Evolutionary conservation across 2,797 vertebrate genomes (phyloP), one percentile per base, ranked within the genome.

Genomic region (Lithobates sylvaticus): DNA sequence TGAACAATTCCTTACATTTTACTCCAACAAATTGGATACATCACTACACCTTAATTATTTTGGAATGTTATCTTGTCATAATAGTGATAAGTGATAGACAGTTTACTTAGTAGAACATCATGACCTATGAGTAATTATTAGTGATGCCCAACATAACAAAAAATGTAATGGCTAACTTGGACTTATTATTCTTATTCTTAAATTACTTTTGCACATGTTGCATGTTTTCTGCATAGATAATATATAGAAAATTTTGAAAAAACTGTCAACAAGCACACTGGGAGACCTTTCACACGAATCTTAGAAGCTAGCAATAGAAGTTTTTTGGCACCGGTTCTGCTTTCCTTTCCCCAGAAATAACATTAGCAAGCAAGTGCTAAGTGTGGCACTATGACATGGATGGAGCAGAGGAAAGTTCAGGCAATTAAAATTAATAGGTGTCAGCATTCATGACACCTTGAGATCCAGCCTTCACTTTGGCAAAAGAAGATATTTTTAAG

Each of bases 341-440:
- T 76, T 81, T 47, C 26, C 54, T 44, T 83, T 67, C 75, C 81
- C 85, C 75, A 86, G 64, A 87, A 87, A 87, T 87, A 87, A 77
- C 58, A 82, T 77, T 86, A 78, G 75, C 80, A 87, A 83, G 85
- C 23, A 54, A 83, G 74, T 50, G 81, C 80, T 73, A 83, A 87
- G 72, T 78, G 74, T 82, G 85, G 85, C 85, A 87, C 81, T 72
- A 68, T 87, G 76, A 78, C 85, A 87, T 87, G 85, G 85, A 87
- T 87, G 75, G 67, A 74, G 78, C 68, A 83, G 85, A 83, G 84
- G 65, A 83, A 78, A 87, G 85, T 78, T 83, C 80, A 87, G 81
- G 80, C 85, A 87, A 87, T 87, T 87, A 87, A 87, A 87, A 87
- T 83, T 87, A 87, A 87, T 87, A 87, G 81, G 76, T 87, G 85